Evolutionary conservation across 2,888 invertebrate species (phyloP), one percentile per base, ranked within the genome.

Genomic region (Orthonevra nobilis): DNA sequence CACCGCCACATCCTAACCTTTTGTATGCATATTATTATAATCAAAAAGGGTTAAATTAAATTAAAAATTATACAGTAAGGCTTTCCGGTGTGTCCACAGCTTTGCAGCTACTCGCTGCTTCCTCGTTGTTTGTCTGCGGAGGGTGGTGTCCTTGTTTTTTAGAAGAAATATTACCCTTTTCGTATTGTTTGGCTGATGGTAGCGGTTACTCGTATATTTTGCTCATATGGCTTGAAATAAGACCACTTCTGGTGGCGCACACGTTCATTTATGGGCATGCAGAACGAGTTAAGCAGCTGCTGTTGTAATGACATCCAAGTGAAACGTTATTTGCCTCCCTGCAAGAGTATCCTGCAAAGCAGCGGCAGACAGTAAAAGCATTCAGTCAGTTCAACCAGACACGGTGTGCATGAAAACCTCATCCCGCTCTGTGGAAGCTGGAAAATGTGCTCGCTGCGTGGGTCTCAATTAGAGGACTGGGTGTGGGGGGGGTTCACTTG

Each of bases 1-100:
- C 36, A 28, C 50, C 56, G 40, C 63, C 77, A 38, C 58, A 70
- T 50, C 56, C 69, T 46, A 70, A 42, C 56, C 69, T 46, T 26
- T 42, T 48, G 61, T 40, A 30, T 79, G 79, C 73, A 79, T 72
- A 60, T 73, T 61, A 72, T 73, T 68, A 73, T 61, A 79, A 61
- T 73, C 48, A 14, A 56, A n/a, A 79, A 73, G 66, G 79, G 79
- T 73, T 68, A 73, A 79, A 79, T 79, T 79, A 79, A 79, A 79
- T 79, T 79, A 79, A 79, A 73, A 79, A 79, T 79, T 79, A 73
- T 79, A 72, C 73, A 68, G 66, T 38, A 69, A 61, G 56, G 61
- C 40, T 66, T 68, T 48, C 60, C 38, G 58, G 52, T 66, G 54
- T 79, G 72, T 72, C 72, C 72, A 64, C 64, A 74, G 56, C 40